These are phyloP conservation scores for Andrena camellia DNA, from an alignment of 2,888 invertebrate species.

Conservation along the genomic window DNA sequence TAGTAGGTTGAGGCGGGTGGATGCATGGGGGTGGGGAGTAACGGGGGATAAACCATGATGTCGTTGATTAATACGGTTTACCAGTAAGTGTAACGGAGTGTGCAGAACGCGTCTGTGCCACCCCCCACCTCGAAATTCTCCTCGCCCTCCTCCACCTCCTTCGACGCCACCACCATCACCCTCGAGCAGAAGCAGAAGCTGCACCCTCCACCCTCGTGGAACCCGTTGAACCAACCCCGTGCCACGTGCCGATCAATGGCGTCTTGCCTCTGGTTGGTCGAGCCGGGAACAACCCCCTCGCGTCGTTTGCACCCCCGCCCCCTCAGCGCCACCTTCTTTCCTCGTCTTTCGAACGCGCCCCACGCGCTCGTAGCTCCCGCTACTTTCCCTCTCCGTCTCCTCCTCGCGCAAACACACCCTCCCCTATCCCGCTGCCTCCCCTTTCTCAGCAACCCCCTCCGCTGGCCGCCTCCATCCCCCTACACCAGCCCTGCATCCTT, in stretches of 20 bases:
- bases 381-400: slow-evolving; percentile 36
- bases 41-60: slow-evolving; percentile 84
- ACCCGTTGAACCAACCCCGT: slow-evolving; percentile 78
- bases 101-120: slow-evolving; percentile 80
- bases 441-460: slow-evolving; percentile 23
- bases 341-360: neutral
- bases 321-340: slow-evolving; percentile 8
- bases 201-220: slow-evolving; percentile 67
- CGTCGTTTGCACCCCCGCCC: slow-evolving; percentile 56
- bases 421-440: slow-evolving; percentile 58
- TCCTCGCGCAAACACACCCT: slow-evolving; percentile 27
- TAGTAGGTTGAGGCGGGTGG: slow-evolving; percentile 61
- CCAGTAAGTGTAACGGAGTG: slow-evolving; percentile 86
- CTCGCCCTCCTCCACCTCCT: slow-evolving; percentile 54
- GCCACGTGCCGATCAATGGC: slow-evolving; percentile 85
- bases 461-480: neutral
- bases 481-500: neutral
- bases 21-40: slow-evolving; percentile 62
- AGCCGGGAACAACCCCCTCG: slow-evolving; percentile 80
- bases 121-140: slow-evolving; percentile 43
- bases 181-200: slow-evolving; percentile 54
- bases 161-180: slow-evolving; percentile 42
- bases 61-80: slow-evolving; percentile 86
- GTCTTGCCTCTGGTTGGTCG: slow-evolving; percentile 83
- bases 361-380: slow-evolving; percentile 72